phyloP scores from a whole-genome alignment of 2,113 vertebrate species.

The Carollia perspicillata region DNA sequence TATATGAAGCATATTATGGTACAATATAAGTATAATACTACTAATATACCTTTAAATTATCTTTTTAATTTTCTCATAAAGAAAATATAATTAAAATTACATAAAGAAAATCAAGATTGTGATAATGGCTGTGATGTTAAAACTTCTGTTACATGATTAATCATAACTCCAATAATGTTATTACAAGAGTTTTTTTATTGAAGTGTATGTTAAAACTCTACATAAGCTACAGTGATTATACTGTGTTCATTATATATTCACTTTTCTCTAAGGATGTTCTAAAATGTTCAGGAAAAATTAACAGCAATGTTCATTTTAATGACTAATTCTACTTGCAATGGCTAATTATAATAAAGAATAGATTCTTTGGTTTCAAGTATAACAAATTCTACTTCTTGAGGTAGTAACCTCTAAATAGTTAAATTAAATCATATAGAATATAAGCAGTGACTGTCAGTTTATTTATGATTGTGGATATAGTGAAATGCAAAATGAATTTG shows the following conservation, averaged over 20 bases:
- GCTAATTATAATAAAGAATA: background rate
- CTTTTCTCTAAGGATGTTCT: conserved; percentile 3
- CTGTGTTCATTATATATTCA: background rate
- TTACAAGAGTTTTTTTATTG: background rate
- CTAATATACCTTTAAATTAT: background rate
- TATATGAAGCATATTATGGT: background rate
- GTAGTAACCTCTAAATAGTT: background rate
- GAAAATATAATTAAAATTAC: background rate
- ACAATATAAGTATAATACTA: background rate
- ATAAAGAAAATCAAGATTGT: background rate
- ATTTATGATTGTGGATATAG: background rate
- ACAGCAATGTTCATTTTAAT: conserved; percentile 29
- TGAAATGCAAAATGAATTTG: background rate
- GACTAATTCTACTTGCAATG: background rate
- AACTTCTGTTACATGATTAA: background rate
- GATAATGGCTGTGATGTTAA: background rate
- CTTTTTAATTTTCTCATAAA: conserved; percentile 3
- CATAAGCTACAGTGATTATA: background rate
- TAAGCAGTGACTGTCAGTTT: background rate
- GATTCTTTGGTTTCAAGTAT: background rate
- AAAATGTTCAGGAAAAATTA: conserved; percentile 35
- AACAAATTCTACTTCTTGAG: conserved; percentile 11
- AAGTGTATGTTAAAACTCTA: background rate
- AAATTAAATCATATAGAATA: background rate
- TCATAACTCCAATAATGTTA: background rate